Conservation (phyloP, 2,797 vertebrate genomes). For the Ammospiza maritima region DNA sequence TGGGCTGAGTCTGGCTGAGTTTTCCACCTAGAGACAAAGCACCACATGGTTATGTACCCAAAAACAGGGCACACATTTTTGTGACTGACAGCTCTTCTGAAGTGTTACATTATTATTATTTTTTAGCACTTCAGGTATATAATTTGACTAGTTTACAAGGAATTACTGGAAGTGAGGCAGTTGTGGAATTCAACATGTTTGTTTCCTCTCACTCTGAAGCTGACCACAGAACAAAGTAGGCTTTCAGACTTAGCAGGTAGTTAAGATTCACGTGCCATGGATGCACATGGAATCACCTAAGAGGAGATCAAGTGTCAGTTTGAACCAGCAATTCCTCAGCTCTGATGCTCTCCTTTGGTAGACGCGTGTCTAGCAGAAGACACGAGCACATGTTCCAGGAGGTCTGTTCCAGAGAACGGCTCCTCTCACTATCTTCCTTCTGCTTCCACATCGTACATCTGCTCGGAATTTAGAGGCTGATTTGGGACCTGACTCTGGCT, state of each 20-base stretch:
- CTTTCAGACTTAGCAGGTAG: neutral
- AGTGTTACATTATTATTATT: neutral
- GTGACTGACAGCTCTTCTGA: neutral
- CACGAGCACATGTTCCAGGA: neutral
- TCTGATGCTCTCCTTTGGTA: neutral
- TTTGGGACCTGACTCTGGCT: constrained; percentile 22
- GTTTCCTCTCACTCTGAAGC: neutral
- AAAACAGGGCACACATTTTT: neutral
- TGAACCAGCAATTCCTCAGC: neutral
- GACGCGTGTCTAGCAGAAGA: neutral
- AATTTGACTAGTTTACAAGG: neutral
- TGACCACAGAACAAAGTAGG: neutral
- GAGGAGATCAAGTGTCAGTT: neutral
- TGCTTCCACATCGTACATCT: neutral
- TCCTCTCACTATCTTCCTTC: neutral
- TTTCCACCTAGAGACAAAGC: neutral
- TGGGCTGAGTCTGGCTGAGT: neutral
- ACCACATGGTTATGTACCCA: neutral
- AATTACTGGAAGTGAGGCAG: neutral
- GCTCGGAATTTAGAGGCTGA: constrained; percentile 29
- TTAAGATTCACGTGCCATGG: neutral
- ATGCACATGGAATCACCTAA: neutral
- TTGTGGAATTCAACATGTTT: neutral
- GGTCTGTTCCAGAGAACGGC: neutral
- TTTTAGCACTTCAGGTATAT: neutral